Percentiles rank a stretch among this genome's conserved stretches.
Evolutionary conservation across 2,888 invertebrate species (phyloP).

Genomic region (Drosophila mayaguana): DNA sequence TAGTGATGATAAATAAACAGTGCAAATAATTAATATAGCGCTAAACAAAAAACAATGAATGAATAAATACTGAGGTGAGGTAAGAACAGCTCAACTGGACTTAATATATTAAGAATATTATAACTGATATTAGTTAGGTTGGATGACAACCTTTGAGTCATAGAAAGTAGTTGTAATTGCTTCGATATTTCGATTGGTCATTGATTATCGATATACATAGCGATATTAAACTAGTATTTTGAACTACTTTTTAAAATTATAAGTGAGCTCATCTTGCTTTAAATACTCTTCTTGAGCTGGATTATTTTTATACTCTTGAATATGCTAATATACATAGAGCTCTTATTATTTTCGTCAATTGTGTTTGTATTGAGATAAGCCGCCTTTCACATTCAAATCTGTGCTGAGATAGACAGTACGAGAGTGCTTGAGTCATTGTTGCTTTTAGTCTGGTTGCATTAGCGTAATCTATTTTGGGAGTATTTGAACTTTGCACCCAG

Average conservation of each 20-base stretch:
- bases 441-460: slow-evolving; percentile 49
- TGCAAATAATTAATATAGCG: slow-evolving; percentile 12
- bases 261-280: not conserved
- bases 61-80: not conserved
- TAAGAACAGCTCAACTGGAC: not conserved
- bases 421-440: slow-evolving; percentile 64
- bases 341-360: not conserved
- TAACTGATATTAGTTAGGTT: not conserved
- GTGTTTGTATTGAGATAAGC: slow-evolving; percentile 52
- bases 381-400: slow-evolving; percentile 24
- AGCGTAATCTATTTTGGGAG: slow-evolving; percentile 34
- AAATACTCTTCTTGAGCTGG: not conserved
- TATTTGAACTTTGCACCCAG: slow-evolving; percentile 64
- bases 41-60: not conserved
- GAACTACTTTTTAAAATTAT: not conserved
- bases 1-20: slow-evolving; percentile 17
- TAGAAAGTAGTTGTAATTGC: not conserved
- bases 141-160: not conserved
- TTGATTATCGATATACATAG: not conserved
- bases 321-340: not conserved
- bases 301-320: not conserved
- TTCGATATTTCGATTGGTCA: not conserved
- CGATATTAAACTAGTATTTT: not conserved
- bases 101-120: not conserved
- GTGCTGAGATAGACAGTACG: slow-evolving; percentile 8